phyloP scores from a whole-genome alignment of 2,888 invertebrate species.

The Prosapia bicincta region DNA sequence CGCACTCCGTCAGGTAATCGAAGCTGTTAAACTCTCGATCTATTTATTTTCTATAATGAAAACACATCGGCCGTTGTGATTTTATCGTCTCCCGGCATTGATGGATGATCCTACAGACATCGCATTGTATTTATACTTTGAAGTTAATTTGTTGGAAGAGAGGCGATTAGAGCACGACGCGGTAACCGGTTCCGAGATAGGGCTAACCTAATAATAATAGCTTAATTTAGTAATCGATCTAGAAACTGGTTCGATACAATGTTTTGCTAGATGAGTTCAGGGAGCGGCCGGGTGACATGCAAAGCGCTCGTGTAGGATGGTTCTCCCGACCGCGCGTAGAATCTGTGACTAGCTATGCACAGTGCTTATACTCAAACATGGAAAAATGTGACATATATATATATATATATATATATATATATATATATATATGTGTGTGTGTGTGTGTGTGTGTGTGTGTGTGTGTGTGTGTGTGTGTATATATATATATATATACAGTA shows the following conservation, averaged over 20 bases:
- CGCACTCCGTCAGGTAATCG: background rate
- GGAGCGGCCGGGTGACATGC: background rate
- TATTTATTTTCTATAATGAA: background rate
- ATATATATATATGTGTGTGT: too few species aligned
- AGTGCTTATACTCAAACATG: too few species aligned
- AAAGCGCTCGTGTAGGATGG: background rate
- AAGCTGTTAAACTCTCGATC: background rate
- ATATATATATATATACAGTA: too few species aligned
- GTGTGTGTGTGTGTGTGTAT: too few species aligned
- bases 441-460: too few species aligned
- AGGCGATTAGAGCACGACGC: background rate
- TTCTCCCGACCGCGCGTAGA: too few species aligned
- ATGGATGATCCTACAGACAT: background rate
- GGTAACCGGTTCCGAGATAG: background rate
- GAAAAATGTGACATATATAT: too few species aligned
- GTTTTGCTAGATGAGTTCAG: background rate
- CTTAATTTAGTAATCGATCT: conserved; percentile 2
- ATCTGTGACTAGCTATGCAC: too few species aligned
- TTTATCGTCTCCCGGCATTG: background rate
- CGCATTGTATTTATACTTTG: background rate
- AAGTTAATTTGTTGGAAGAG: background rate
- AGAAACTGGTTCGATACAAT: background rate
- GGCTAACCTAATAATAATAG: background rate
- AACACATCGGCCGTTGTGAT: background rate
- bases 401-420: too few species aligned